Conservation (phyloP, 2,888 invertebrate genomes). For the Harpalus rubripes region DNA sequence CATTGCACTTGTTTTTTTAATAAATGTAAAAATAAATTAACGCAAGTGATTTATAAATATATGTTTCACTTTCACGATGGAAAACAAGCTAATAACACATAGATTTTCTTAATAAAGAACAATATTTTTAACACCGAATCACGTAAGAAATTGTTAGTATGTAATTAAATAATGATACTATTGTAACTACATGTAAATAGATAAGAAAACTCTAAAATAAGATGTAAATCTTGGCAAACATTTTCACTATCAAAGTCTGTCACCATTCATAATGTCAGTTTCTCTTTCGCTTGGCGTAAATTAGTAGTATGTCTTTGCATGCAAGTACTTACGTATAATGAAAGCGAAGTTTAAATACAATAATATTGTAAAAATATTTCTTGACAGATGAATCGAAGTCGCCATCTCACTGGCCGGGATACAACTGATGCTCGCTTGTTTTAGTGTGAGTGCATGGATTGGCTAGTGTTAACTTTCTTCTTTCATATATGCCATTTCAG, state of each 20-base stretch:
- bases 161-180: not conserved
- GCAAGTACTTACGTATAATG: constrained; percentile 56
- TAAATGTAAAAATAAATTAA: not conserved
- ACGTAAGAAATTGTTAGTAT: not conserved
- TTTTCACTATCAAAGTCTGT: constrained; percentile 15
- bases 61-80: not conserved
- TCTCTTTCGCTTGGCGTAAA: constrained; percentile 34
- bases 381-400: constrained; percentile 58
- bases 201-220: constrained; percentile 3
- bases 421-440: constrained; percentile 57
- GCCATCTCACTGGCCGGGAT: constrained; percentile 61
- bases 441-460: constrained; percentile 50
- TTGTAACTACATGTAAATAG: not conserved
- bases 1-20: constrained; percentile 2
- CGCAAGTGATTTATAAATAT: constrained; percentile 37
- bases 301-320: constrained; percentile 31
- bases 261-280: constrained; percentile 35
- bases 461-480: constrained; percentile 62
- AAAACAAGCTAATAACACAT: not conserved
- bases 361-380: constrained; percentile 54
- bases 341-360: constrained; percentile 50
- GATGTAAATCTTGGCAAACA: not conserved
- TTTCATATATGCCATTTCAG: constrained; percentile 64
- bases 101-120: not conserved
- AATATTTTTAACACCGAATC: not conserved